Conservation (phyloP, 2,113 vertebrate genomes). For the Trachemys scripta region DNA sequence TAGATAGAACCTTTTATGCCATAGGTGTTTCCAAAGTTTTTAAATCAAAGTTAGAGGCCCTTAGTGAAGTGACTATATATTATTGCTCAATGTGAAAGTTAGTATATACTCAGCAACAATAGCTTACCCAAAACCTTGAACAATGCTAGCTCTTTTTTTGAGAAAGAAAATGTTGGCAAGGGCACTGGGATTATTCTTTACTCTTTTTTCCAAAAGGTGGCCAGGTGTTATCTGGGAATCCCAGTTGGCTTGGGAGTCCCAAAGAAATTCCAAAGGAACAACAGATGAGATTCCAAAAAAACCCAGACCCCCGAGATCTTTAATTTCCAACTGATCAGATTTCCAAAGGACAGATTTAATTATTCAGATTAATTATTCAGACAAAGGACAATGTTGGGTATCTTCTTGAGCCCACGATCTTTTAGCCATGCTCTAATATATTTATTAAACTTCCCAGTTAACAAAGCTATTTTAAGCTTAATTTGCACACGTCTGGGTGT, state of each 20-base stretch:
- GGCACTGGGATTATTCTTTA: background rate
- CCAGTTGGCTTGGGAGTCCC: background rate
- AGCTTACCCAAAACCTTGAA: background rate
- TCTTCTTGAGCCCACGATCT: background rate
- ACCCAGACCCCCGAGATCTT: background rate
- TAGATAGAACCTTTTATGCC: background rate
- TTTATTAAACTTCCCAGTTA: accelerated
- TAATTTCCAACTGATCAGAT: background rate
- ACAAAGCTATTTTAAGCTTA: background rate
- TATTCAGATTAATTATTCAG: background rate
- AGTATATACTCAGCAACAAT: background rate
- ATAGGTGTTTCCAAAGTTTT: background rate
- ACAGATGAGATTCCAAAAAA: background rate
- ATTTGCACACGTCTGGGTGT: accelerated
- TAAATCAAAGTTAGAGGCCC: background rate
- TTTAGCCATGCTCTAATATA: accelerated
- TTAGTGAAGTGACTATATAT: background rate
- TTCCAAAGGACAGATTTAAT: background rate
- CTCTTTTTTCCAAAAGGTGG: background rate
- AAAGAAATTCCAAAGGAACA: background rate
- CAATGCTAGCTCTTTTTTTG: background rate
- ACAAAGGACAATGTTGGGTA: background rate
- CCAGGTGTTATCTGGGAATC: background rate
- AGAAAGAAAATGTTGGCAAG: background rate
- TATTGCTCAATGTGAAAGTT: background rate